A percentile compares a stretch with the other conserved stretches of the same genome.
Evolutionary conservation across 2,888 invertebrate species (phyloP).

Genomic region (Allolobophora icterica): DNA sequence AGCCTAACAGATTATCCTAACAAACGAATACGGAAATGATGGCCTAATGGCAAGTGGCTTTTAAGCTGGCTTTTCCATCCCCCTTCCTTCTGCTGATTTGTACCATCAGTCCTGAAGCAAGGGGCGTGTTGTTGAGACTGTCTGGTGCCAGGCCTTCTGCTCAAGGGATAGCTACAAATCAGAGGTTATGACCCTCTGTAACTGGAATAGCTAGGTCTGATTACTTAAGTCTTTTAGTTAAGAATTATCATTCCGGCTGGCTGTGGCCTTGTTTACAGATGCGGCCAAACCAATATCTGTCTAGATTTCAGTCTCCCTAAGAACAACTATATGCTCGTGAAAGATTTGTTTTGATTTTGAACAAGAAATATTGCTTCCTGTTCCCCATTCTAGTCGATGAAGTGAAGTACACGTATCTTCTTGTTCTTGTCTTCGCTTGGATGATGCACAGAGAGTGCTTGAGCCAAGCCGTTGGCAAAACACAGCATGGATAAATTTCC

Average conservation of each 20-base stretch:
- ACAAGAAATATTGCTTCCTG: conserved; percentile 11
- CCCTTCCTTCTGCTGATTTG: background rate
- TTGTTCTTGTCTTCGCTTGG: background rate
- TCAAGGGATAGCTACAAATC: conserved; percentile 10
- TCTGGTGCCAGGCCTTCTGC: conserved; percentile 17
- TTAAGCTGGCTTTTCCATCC: background rate
- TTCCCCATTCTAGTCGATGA: background rate
- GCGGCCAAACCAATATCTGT: conserved; percentile 4
- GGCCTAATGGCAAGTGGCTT: conserved; percentile 17
- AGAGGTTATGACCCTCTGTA: conserved; percentile 2
- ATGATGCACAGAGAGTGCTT: background rate
- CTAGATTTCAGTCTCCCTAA: background rate
- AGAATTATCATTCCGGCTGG: background rate
- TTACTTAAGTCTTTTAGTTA: conserved; percentile 10
- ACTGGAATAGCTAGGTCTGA: conserved; percentile 17
- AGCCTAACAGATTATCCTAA: background rate
- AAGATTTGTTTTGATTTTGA: conserved; percentile 8
- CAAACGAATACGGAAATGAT: background rate
- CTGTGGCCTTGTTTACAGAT: conserved; percentile 6
- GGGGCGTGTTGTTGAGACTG: conserved; percentile 17
- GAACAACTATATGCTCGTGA: conserved; percentile 17
- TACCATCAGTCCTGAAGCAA: background rate
- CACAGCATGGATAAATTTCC: background rate
- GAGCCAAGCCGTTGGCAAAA: conserved; percentile 10
- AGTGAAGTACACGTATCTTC: background rate